These are phyloP conservation scores for Caerostris extrusa DNA, from an alignment of 1,140 invertebrate species.

Conservation along the genomic window DNA sequence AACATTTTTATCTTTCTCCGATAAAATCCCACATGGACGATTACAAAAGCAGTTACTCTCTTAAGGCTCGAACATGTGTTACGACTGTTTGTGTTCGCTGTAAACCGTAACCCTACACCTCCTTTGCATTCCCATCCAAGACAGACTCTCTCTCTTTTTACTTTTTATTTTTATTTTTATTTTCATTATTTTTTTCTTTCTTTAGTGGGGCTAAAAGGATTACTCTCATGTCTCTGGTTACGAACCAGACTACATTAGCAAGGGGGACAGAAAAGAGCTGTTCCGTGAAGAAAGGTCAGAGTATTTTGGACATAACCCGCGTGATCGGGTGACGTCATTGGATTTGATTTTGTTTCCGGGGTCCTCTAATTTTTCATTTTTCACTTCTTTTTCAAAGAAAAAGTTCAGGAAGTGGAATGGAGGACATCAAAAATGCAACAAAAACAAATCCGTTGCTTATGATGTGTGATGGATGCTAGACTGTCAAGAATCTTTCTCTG, in stretches of 20 bases:
- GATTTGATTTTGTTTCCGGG: constrained; percentile 26
- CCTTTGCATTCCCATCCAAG: constrained; percentile 37
- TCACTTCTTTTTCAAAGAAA: too few species aligned
- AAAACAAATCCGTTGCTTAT: too few species aligned
- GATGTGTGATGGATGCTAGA: too few species aligned
- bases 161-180: constrained; percentile 1
- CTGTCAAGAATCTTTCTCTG: too few species aligned
- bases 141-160: neutral
- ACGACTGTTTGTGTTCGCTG: neutral
- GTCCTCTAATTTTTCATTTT: neutral
- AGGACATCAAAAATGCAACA: too few species aligned
- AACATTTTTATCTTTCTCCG: neutral
- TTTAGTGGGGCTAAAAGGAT: neutral
- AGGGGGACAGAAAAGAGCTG: neutral
- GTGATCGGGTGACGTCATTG: neutral
- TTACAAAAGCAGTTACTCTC: neutral
- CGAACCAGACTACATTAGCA: neutral
- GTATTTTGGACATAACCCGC: neutral
- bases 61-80: constrained; percentile 4
- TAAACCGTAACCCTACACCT: constrained; percentile 4
- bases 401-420: too few species aligned
- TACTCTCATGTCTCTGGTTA: constrained; percentile 37
- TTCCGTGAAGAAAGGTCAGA: neutral
- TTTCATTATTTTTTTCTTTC: neutral
- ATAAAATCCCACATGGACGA: neutral